Percentiles rank a stretch among this genome's conserved stretches.
These are phyloP conservation scores for Centruroides vittatus DNA, from an alignment of 1,140 invertebrate genomes.

Conservation along the genomic window DNA sequence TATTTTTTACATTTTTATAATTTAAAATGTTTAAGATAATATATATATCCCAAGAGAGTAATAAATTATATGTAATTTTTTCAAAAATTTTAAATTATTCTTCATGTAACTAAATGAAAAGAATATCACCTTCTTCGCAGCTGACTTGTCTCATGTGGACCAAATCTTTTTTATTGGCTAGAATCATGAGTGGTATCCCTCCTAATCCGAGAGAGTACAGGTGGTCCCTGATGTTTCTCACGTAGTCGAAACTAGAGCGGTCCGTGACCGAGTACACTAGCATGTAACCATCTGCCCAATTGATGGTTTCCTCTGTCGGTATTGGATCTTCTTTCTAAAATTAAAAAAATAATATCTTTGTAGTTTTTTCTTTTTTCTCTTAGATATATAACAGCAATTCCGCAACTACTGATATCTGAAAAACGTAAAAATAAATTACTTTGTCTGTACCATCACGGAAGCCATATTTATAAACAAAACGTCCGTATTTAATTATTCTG, in stretches of 20 bases:
- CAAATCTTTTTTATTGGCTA: constrained; percentile 85
- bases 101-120: too few relatives aligned
- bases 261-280: constrained; percentile 87
- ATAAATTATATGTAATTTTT: too few relatives aligned
- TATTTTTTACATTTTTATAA: too few relatives aligned
- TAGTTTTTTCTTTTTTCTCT: background rate
- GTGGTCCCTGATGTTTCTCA: constrained; percentile 54
- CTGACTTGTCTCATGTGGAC: constrained; percentile 78
- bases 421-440: background rate
- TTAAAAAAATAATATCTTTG: constrained; percentile 7
- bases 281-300: constrained; percentile 78
- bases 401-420: background rate
- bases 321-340: constrained; percentile 49
- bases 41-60: too few relatives aligned
- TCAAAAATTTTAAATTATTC: too few relatives aligned
- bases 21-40: too few relatives aligned
- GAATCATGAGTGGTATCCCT: constrained; percentile 47
- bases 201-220: constrained; percentile 23
- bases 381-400: background rate
- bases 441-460: too few relatives aligned
- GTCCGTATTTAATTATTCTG: too few relatives aligned
- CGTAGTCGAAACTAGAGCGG: constrained; percentile 66
- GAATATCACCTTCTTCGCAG: constrained; percentile 49
- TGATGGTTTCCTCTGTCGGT: constrained; percentile 54
- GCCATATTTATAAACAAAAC: too few relatives aligned